Evolutionary conservation across 2,113 vertebrate genomes (phyloP).

Genomic region (Globicephala melas): DNA sequence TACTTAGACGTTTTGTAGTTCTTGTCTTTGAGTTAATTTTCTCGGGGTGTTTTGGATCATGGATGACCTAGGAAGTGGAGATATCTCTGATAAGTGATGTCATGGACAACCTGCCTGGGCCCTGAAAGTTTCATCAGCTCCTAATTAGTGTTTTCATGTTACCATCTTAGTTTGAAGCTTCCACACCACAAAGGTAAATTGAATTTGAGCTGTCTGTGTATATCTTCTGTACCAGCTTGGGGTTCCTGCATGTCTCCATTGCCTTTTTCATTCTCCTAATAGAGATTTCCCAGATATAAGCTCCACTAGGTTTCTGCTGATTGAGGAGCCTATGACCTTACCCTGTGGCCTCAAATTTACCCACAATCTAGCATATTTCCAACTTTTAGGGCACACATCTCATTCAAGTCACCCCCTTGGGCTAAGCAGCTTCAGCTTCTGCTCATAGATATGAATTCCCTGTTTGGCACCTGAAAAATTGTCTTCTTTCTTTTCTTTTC

Average conservation of each 20-base stretch:
- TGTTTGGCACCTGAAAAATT: background rate
- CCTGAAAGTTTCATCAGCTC: background rate
- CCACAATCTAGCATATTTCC: background rate
- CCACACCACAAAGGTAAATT: background rate
- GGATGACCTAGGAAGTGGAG: background rate
- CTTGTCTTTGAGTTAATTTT: background rate
- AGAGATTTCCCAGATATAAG: background rate
- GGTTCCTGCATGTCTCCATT: background rate
- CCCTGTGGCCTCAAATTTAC: background rate
- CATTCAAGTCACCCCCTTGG: background rate
- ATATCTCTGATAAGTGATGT: background rate
- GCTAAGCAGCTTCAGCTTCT: background rate
- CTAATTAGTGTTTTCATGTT: slow-evolving; percentile 19
- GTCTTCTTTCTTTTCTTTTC: background rate
- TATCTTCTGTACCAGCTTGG: background rate
- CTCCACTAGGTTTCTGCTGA: background rate
- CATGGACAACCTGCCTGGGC: background rate
- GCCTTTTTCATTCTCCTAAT: background rate
- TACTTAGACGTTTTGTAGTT: slow-evolving; percentile 1
- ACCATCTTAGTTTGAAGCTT: slow-evolving; percentile 29
- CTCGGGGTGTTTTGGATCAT: background rate
- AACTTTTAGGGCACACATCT: background rate
- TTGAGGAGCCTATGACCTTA: background rate
- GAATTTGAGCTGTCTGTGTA: background rate
- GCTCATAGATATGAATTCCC: background rate